These are phyloP conservation scores for Masticophis lateralis DNA, from an alignment of 2,797 vertebrate species.

Conservation along the genomic window DNA sequence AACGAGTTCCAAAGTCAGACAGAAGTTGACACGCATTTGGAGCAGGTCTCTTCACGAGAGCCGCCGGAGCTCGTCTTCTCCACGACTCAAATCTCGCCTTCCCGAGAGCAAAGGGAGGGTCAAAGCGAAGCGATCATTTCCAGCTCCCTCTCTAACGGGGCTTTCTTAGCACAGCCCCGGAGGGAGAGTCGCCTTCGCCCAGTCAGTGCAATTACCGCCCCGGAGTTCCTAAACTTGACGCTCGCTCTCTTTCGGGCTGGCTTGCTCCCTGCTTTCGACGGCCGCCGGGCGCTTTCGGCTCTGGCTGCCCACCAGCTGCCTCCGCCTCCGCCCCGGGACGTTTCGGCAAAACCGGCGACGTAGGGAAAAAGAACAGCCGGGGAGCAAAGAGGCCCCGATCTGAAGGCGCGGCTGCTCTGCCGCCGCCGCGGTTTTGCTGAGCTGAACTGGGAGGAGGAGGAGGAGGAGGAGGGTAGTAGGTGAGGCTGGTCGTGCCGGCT, in stretches of 20 bases:
- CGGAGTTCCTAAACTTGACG: not conserved
- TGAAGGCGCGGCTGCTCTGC: not conserved
- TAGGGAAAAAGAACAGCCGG: not conserved
- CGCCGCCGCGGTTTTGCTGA: not conserved
- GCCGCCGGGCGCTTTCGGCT: not conserved
- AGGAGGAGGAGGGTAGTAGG: not conserved
- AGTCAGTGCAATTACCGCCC: not conserved
- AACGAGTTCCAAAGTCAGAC: not conserved
- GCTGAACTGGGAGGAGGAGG: not conserved
- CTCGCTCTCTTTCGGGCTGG: not conserved
- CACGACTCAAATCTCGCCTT: not conserved
- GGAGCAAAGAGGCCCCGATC: not conserved
- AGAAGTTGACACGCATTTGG: not conserved
- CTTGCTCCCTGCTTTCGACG: no score
- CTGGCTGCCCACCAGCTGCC: not conserved
- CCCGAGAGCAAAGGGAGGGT: not conserved
- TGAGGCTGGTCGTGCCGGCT: not conserved
- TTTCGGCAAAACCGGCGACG: not conserved
- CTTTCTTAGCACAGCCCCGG: not conserved
- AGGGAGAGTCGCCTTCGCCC: not conserved
- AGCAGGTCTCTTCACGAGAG: not conserved
- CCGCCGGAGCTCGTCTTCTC: not conserved
- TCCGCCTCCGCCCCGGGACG: not conserved
- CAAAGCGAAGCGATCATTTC: not conserved
- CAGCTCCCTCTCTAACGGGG: not conserved